A percentile compares a stretch with the other conserved stretches of the same genome.
Conservation (phyloP, 2,888 invertebrate species). For the Temnothorax unifasciatus region DNA sequence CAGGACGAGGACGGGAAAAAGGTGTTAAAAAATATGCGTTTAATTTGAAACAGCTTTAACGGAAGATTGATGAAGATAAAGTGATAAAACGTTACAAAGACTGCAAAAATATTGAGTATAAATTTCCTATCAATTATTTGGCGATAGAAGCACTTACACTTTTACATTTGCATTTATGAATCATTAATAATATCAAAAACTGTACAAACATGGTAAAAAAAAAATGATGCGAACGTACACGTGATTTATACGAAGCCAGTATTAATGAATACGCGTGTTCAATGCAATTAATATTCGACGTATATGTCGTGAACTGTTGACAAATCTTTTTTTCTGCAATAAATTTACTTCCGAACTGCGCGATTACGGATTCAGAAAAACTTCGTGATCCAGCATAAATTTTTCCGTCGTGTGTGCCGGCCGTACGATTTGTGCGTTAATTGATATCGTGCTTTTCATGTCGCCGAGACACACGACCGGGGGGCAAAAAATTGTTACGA, state of each 20-base stretch:
- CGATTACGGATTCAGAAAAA: slow-evolving; percentile 5
- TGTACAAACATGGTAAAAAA: neutral
- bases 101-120: neutral
- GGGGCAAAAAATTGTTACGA: neutral
- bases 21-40: neutral
- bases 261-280: neutral
- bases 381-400: neutral
- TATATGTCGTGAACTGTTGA: neutral
- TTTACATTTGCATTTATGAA: neutral
- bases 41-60: neutral
- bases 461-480: neutral
- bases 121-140: neutral
- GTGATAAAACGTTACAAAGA: neutral
- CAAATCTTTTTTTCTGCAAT: slow-evolving; percentile 4
- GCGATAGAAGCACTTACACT: neutral
- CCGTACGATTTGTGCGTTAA: neutral
- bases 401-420: neutral
- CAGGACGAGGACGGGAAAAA: neutral
- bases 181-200: slow-evolving; percentile 5
- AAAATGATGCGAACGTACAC: neutral
- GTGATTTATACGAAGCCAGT: neutral
- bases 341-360: neutral
- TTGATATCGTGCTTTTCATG: slow-evolving; percentile 5
- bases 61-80: neutral
- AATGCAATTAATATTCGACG: slow-evolving; percentile 3